Evolutionary conservation across 2,888 invertebrate genomes (phyloP), one percentile per base, ranked within the genome.

Genomic region (Trissolcus brochymenae): DNA sequence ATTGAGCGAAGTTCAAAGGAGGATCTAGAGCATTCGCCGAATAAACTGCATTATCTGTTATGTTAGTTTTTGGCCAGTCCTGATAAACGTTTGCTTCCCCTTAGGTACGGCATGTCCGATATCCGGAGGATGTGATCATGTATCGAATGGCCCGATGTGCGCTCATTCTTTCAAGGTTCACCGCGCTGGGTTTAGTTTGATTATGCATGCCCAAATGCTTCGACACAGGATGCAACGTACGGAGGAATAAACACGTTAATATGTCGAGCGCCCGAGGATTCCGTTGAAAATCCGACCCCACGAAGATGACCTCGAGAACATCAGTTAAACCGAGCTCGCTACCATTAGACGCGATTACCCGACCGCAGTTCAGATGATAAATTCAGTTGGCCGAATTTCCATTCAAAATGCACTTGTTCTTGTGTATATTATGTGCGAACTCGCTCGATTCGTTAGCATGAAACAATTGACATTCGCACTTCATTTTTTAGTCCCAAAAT

Each of bases 321-420:
- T 35, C 35, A 35, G 61, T 16, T 64, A 17, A 43, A 46, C 53
- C 17, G 43, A 35, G 19, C 55, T 29, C 54, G 14, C 14, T 54
- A 35, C 70, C 61, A 70, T 76, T 65, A 70, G 65, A 60, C 53
- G 56, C 75, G 79, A 80, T 80, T 80, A 79, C 67, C 60, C 70
- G 57, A 60, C 29, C 49, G 64, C 76, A 79, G 72, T 75, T 79
- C 71, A 75, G 75, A 79, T 76, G 70, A 77, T 79, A 76, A 78
- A 80, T 79, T 78, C 75, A 57, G 64, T 71, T 51, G 41, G 60
- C 60, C 55, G 74, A 61, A 80, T 80, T 80, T 76, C 73, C 72
- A 61, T 17, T 43, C 50, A 55, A 54, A 75, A 79, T 79, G 62
- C 54, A 73, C 65, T 76, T 74, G 72, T 66, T 46, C 25, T 46